A percentile compares a stretch with the other conserved stretches of the same genome.
These are phyloP conservation scores for Coilia nasus DNA, from an alignment of 2,797 vertebrate species.

Conservation along the genomic window DNA sequence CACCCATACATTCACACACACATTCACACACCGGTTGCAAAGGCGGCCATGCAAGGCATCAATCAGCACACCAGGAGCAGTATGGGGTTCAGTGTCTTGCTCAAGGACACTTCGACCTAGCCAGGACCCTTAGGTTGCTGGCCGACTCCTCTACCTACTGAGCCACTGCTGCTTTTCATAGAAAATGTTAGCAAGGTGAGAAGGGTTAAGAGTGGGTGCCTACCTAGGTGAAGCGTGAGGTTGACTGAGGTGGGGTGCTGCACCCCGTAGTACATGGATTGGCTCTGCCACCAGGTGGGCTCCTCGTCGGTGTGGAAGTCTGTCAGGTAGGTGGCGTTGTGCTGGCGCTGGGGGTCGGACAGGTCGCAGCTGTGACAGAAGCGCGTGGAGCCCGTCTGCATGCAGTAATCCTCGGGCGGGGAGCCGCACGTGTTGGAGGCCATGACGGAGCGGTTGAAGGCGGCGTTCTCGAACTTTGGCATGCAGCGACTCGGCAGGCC, in stretches of 20 bases:
- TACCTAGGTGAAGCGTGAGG: constrained; percentile 88
- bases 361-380: constrained; percentile 84
- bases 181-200: too few relatives aligned
- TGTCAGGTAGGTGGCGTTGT: constrained; percentile 84
- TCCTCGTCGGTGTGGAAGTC: constrained; percentile 92
- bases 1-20: constrained; percentile 26
- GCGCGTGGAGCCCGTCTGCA: constrained; percentile 82
- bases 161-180: too few relatives aligned
- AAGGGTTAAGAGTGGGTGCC: constrained; percentile 63
- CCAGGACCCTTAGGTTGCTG: too few relatives aligned
- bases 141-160: too few relatives aligned
- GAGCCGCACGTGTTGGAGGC: constrained; percentile 85
- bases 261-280: constrained; percentile 90
- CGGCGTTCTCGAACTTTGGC: constrained; percentile 89
- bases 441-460: constrained; percentile 76
- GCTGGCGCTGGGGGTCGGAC: constrained; percentile 68
- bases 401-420: constrained; percentile 88
- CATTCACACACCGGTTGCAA: constrained; percentile 16
- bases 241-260: constrained; percentile 90
- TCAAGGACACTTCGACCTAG: too few relatives aligned
- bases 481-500: constrained; percentile 79
- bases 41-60: too few relatives aligned
- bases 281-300: constrained; percentile 96
- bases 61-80: too few relatives aligned
- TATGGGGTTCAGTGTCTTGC: too few relatives aligned